phyloP scores from a whole-genome alignment of 2,113 vertebrate species.

The Sterrhoptilus dennistouni region DNA sequence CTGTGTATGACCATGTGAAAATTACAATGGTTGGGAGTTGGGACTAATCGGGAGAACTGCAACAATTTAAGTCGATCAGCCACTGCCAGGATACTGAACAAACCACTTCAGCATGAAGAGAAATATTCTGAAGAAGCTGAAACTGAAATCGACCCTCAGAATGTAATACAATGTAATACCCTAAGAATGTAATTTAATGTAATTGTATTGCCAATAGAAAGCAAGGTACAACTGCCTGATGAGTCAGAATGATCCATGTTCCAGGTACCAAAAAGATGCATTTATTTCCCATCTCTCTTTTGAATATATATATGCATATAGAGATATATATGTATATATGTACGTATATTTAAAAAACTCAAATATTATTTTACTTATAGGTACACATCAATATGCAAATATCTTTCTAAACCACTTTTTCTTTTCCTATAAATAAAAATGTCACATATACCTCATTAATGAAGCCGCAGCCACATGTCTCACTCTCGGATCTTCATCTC shows the following conservation, averaged over 20 bases:
- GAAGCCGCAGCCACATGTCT: conserved; percentile 87
- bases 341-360: not conserved
- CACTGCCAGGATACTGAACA: not conserved
- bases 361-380: not conserved
- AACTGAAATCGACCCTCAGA: not conserved
- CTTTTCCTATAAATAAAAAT: not conserved
- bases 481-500: conserved; percentile 94
- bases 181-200: not conserved
- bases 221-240: not conserved
- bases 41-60: not conserved
- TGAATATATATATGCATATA: not conserved
- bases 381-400: not conserved
- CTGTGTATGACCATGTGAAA: not conserved
- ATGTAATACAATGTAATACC: not conserved
- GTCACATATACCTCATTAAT: conserved; percentile 78
- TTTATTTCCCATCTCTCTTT: not conserved
- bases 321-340: not conserved
- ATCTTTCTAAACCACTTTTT: not conserved
- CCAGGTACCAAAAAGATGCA: not conserved
- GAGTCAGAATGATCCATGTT: not conserved
- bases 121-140: not conserved
- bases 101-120: not conserved
- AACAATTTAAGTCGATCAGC: not conserved
- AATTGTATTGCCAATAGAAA: not conserved
- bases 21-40: not conserved